Evolutionary conservation across 64 coral and sea anemone species (phyloP).

Genomic region (Montipora capricornis): DNA sequence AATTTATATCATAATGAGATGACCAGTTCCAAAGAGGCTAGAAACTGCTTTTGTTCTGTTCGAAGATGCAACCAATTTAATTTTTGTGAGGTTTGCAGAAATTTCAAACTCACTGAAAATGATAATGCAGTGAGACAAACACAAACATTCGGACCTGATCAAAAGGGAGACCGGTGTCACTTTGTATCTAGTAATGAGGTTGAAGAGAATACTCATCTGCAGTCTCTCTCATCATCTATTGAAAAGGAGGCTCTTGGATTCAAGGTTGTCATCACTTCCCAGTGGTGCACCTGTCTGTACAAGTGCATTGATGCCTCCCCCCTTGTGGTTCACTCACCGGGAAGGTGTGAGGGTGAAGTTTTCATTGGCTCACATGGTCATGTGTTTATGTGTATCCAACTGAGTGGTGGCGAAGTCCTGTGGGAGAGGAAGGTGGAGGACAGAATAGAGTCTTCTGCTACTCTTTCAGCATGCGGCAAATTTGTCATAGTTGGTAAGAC

Average conservation of each 20-base stretch:
- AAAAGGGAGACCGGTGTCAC: background rate
- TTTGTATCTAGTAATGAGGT: background rate
- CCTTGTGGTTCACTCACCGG: slow-evolving; percentile 67
- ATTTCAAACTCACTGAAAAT: background rate
- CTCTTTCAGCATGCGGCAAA: slow-evolving; percentile 74
- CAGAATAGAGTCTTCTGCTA: slow-evolving; percentile 92
- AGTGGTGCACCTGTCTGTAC: slow-evolving; percentile 75
- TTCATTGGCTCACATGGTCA: slow-evolving; percentile 93
- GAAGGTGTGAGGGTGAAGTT: slow-evolving; percentile 54
- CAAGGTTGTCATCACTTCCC: slow-evolving; percentile 8
- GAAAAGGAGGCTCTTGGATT: background rate
- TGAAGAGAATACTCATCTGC: background rate
- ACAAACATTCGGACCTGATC: background rate
- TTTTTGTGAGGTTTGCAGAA: slow-evolving; percentile 46
- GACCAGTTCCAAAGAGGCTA: background rate
- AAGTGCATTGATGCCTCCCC: slow-evolving; percentile 98
- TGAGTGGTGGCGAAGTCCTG: slow-evolving; percentile 69
- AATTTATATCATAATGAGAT: background rate
- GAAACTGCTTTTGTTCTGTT: slow-evolving; percentile 58
- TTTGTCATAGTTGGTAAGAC: slow-evolving; percentile 87
- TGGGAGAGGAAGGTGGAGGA: slow-evolving; percentile 85
- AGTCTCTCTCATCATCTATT: background rate
- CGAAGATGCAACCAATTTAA: slow-evolving; percentile 52
- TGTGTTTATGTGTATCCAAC: slow-evolving; percentile 77
- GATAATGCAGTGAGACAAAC: background rate